Base-by-base conservation (phyloP, 37 sponge, comb jelly and placozoan species). In the Oscarella lobularis region DNA sequence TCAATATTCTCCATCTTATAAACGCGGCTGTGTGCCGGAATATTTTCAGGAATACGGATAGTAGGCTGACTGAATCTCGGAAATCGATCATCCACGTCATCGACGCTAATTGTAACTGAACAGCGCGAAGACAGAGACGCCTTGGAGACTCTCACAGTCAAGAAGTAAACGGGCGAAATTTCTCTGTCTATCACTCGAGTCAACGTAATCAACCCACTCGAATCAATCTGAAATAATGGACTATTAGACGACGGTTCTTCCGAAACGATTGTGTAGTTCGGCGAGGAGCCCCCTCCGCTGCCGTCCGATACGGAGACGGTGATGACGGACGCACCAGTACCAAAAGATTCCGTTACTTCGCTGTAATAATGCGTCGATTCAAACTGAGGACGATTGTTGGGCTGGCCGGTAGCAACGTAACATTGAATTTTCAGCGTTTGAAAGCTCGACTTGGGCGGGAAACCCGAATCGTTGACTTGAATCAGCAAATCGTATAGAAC, bases 51-150 rank as follows among this genome's bases (percentile, higher is more conserved):
- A 1, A 75, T 65, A 2, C 66, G 2, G 36, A 79, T 6, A 5
- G 5, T 20, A 0, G 39, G 39, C 3, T 36, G 38, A 33, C 33
- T 38, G 6, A 88, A 81, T 6, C 79, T 40, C 1, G 89, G 85
- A 65, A 78, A 1, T 72, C 82, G 78, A 41, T 88, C 89, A 71
- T 88, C 84, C 68, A 68, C 33, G 79, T 88, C 89, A 60, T 74
- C 68, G 30, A 91, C 77, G 20, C 75, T 75, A 0, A 91, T 73
- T 9, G 67, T 39, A 3, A 91, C 75, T 14, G 39, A 31, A 48
- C 60, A 48, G 14, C 20, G 60, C 9, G 60, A 48, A 27, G 60
- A 48, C 9, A 48, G 60, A 9, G 9, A 20, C 9, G 14, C 60
- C 9, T 48, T 20, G 9, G 60, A 48, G 20, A 20, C 60, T 48